Evolutionary conservation across 2,113 vertebrate genomes (phyloP), one percentile per base, ranked within the genome.

Genomic region (Platysteira castanea): DNA sequence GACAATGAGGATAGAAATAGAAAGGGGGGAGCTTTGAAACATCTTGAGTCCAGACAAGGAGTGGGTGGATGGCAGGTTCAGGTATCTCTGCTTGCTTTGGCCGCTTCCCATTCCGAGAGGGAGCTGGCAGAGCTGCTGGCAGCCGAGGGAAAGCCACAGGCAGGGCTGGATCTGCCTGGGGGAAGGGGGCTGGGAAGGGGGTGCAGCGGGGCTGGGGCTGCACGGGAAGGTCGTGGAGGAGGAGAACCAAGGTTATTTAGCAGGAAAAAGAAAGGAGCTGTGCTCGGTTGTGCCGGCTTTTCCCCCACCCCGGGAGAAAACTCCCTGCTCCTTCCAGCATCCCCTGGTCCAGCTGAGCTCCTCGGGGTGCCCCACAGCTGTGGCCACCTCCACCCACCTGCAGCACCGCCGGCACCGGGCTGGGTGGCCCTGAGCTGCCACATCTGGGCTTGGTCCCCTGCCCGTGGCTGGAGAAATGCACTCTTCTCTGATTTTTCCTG

Each of bases 1-100:
- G 94, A 98, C 98, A 98, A 97, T 98, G 78, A 96, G 87, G 85
- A 96, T 98, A 93, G 97, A 98, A 98, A 98, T 98, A 98, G 96
- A 94, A 88, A 31, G 2, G 80, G 74, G 95, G 91, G 92, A 95
- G 81, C 87, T 94, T 96, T 94, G 92, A 96, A 97, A 98, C 98
- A 98, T 98, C 97, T 97, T 97, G 95, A 96, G 90, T 27, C 91
- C 89, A 27, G 60, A 94, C 92, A 54, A 84, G 76, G 60, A 83
- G 80, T 47, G 75, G 83, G 90, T 79, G 93, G 73, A 84, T 39
- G 74, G 67, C 83, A 95, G 83, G 47, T 91, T 87, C 94, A 91
- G 95, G 94, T 96, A 83, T 67, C 73, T 89, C 68, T 39, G 67
- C 87, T 95, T 96, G 94, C 94, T 91, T 80, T 80, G 95, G 76